phyloP scores from a whole-genome alignment of 1,140 invertebrate genomes.

The Babylonia areolata region DNA sequence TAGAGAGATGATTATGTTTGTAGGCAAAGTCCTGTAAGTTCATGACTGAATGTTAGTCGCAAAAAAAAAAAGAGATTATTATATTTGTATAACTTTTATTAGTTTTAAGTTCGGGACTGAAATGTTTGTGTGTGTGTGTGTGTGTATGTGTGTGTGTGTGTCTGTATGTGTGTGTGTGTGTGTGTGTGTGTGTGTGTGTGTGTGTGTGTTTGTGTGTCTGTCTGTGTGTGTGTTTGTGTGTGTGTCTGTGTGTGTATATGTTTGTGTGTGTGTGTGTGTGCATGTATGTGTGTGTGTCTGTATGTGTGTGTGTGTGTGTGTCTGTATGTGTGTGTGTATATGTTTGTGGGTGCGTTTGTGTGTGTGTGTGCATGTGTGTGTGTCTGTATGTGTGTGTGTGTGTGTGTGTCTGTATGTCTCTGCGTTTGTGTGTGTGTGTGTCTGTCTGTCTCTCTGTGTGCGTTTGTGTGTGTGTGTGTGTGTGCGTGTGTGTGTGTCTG shows the following conservation, averaged over 20 bases:
- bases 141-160: neutral
- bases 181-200: neutral
- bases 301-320: neutral
- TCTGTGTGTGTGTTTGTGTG: neutral
- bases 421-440: constrained; percentile 5
- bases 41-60: neutral
- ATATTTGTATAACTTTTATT: too few species aligned
- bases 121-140: neutral
- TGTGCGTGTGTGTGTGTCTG: neutral
- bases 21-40: neutral
- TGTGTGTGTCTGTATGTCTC: neutral
- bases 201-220: neutral
- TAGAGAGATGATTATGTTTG: neutral
- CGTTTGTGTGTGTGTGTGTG: neutral
- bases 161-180: neutral
- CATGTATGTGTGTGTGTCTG: neutral
- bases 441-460: neutral
- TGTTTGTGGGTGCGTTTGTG: neutral
- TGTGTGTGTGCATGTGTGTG: neutral
- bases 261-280: neutral
- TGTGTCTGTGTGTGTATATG: neutral
- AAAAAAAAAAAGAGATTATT: neutral
- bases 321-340: neutral
- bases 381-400: neutral
- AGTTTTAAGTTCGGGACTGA: too few species aligned